phyloP scores from a whole-genome alignment of 2,888 invertebrate species.

The Dermolepida albohirtum region DNA sequence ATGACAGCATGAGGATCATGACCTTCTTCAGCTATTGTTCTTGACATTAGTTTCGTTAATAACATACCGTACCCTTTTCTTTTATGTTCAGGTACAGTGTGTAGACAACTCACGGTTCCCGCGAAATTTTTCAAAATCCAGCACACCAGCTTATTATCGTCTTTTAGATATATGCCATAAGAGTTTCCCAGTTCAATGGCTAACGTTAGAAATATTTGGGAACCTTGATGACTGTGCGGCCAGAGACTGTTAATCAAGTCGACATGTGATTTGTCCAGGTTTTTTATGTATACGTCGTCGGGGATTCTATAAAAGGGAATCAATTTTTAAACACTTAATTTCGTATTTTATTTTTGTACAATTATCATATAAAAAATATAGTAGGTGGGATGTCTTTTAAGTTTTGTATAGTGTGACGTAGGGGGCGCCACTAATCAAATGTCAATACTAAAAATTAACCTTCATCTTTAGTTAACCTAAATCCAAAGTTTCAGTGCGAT shows the following conservation, averaged over 20 bases:
- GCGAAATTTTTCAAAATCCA: conserved; percentile 39
- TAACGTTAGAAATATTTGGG: conserved; percentile 41
- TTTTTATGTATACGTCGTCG: conserved; percentile 37
- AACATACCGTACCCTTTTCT: conserved; percentile 37
- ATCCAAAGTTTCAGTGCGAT: too few relatives aligned
- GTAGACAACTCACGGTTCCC: conserved; percentile 27
- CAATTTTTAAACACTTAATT: too few relatives aligned
- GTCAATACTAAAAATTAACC: too few relatives aligned
- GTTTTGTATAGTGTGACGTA: too few relatives aligned
- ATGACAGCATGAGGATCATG: conserved; percentile 25
- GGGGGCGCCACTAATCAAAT: too few relatives aligned
- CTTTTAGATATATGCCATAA: conserved; percentile 39
- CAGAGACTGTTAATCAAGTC: conserved; percentile 46
- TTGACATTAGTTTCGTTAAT: conserved; percentile 31
- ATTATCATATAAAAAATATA: too few relatives aligned
- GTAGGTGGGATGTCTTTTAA: too few relatives aligned
- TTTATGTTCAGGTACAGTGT: conserved; percentile 23
- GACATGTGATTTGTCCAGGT: conserved; percentile 39
- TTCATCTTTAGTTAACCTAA: too few relatives aligned
- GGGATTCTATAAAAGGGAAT: conserved; percentile 26
- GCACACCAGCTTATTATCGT: conserved; percentile 23
- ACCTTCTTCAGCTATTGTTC: conserved; percentile 33
- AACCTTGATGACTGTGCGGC: conserved; percentile 49
- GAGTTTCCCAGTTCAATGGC: conserved; percentile 24
- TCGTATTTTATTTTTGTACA: too few relatives aligned